Evolutionary conservation across 1,140 invertebrate genomes (phyloP), one percentile per base, ranked within the genome.

Genomic region (Halotydeus destructor): DNA sequence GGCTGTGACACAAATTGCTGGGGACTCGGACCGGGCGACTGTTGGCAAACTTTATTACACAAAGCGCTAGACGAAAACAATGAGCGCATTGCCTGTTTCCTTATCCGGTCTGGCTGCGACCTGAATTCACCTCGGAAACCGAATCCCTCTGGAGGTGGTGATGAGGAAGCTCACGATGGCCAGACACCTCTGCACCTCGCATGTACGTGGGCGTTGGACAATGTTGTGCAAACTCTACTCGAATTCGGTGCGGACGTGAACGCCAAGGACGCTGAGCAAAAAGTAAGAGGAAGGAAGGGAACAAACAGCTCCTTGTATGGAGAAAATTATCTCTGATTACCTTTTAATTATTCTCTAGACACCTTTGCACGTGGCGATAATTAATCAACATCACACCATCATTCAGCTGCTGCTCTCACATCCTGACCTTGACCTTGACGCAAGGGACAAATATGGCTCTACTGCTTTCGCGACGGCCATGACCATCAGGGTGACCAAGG

Each of bases 1-100:
- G 53, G 55, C 11, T 65, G 63, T 14, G 85, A 94, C 57, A 77
- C 80, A 0, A 78, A 91, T 57, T 78, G 75, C 52, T 93, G 85
- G 85, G 67, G 71, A n/a, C 59, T 68, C 25, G 83, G 82, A 0
- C 82, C 83, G 0, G 79, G 82, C 41, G 75, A 71, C 2, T 88
- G 80, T 54, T 62, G 71, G 28, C 85, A 94, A 57, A 91, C 84
- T 0, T 60, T 96, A 8, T 63, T 97, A 36, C 88, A 94, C 58
- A 72, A 74, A 49, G 83, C 86, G 1, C 83, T 96, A 48, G 85
- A 94, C 62, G 82, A 89, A 59, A 93, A 88, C 55, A 83, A 86
- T 52, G 80, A 93, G 55, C 58, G 69, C 16, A 69, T 78, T 22
- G 83, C 86, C 1, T 75, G 77, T 45, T 96, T 96, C 60, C 66